A percentile compares a stretch with the other conserved stretches of the same genome.
Conservation (phyloP, 2,888 invertebrate species). For the Drosophila falleni region DNA sequence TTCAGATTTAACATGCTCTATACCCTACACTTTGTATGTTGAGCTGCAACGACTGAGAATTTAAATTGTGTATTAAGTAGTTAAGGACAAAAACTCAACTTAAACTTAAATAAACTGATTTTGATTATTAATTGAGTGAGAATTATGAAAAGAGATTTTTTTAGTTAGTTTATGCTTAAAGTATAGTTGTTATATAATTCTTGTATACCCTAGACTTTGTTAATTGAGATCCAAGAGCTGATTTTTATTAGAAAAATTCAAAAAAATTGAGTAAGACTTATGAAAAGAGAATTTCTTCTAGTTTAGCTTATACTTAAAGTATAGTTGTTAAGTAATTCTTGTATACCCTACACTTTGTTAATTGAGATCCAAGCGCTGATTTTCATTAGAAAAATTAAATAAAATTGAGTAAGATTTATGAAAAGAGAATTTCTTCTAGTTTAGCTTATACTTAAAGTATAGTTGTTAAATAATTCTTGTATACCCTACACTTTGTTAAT, state of each 20-base stretch:
- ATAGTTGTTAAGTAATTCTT: no score
- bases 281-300: background rate
- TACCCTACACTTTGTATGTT: slow-evolving; percentile 45
- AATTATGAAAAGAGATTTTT: background rate
- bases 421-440: background rate
- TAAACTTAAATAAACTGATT: background rate
- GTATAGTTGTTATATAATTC: no score
- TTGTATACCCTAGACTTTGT: background rate
- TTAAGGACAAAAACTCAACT: background rate
- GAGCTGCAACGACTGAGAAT: slow-evolving; percentile 4
- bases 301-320: background rate
- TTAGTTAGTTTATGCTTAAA: background rate
- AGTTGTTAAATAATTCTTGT: no score
- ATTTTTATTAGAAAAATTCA: background rate
- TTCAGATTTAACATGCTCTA: slow-evolving; percentile 77
- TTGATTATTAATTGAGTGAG: background rate
- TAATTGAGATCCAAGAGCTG: background rate
- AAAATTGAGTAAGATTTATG: background rate
- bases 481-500: slow-evolving; percentile 1
- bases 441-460: background rate
- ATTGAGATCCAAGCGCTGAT: background rate
- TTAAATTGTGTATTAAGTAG: no score
- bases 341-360: background rate
- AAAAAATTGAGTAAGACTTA: background rate
- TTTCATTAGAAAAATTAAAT: background rate